These are phyloP conservation scores for Porites lobata DNA, from an alignment of 92 coral and sea anemone species.

Conservation along the genomic window DNA sequence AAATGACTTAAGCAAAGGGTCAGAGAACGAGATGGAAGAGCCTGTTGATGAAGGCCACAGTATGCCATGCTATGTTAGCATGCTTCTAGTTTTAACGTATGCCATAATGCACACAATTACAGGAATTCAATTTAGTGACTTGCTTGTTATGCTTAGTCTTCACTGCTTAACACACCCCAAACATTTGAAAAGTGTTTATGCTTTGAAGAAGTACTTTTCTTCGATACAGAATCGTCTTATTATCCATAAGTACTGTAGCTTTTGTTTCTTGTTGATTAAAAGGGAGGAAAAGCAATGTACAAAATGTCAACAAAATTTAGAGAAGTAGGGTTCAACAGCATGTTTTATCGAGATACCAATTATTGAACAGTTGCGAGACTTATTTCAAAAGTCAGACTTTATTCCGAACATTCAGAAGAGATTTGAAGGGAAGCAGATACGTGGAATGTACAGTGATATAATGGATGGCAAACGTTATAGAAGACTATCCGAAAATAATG, in stretches of 20 bases:
- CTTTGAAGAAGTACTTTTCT: not conserved
- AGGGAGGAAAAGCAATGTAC: not conserved
- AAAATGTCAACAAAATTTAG: slow-evolving; percentile 1
- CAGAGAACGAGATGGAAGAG: slow-evolving; percentile 15
- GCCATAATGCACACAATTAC: slow-evolving; percentile 11
- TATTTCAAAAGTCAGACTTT: not conserved
- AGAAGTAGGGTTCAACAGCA: not conserved
- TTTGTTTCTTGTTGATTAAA: not conserved
- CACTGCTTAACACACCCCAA: not conserved
- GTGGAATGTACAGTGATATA: not conserved
- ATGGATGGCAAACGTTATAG: not conserved
- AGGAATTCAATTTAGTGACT: slow-evolving; percentile 8
- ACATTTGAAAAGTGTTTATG: slow-evolving; percentile 10
- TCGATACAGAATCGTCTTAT: not conserved
- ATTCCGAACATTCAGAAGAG: not conserved
- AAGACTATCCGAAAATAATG: too few relatives aligned
- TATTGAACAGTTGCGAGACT: not conserved
- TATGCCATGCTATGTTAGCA: slow-evolving; percentile 13
- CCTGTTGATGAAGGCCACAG: slow-evolving; percentile 15
- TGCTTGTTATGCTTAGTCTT: slow-evolving; percentile 1
- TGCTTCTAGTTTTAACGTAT: slow-evolving; percentile 22
- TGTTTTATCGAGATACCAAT: slow-evolving; percentile 17
- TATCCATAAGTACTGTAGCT: not conserved
- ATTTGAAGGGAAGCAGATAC: not conserved
- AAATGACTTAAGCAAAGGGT: not conserved